phyloP scores from a whole-genome alignment of 2,797 vertebrate species.

The Octomys mimax region DNA sequence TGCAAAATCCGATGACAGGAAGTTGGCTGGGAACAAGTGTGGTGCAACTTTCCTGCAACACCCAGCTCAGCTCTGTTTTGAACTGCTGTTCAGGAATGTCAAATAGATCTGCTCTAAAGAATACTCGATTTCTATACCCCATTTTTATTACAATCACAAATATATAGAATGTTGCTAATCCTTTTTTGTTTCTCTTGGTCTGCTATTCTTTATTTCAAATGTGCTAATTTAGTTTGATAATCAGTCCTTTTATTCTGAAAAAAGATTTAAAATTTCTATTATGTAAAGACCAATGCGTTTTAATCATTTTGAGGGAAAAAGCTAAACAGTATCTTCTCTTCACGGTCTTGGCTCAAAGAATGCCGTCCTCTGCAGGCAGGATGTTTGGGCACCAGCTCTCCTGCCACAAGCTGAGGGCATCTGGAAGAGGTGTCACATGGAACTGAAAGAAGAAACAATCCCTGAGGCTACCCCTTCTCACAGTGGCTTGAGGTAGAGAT shows the following conservation, averaged over 20 bases:
- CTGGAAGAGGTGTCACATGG: not conserved
- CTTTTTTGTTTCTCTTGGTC: not conserved
- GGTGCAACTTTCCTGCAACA: too few species aligned
- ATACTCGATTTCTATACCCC: not conserved
- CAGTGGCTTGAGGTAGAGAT: not conserved
- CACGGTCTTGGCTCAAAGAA: not conserved
- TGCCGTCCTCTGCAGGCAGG: not conserved
- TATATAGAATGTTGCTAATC: not conserved
- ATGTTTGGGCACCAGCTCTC: not conserved
- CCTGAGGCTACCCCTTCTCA: not conserved
- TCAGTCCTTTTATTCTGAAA: not conserved
- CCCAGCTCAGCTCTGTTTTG: not conserved
- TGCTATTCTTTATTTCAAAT: conserved; percentile 32
- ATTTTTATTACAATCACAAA: conserved; percentile 29
- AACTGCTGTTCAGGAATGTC: not conserved
- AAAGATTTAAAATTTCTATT: not conserved
- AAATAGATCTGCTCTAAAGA: not conserved
- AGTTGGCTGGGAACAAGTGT: too few species aligned
- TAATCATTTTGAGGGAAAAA: not conserved
- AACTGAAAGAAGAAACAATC: not conserved
- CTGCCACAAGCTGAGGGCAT: not conserved
- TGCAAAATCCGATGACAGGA: too few species aligned
- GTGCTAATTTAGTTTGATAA: not conserved
- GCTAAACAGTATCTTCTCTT: not conserved
- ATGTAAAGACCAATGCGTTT: not conserved